Evolutionary conservation across 2,888 invertebrate species (phyloP), one percentile per base, ranked within the genome.

Genomic region (Dryomyza anilis): DNA sequence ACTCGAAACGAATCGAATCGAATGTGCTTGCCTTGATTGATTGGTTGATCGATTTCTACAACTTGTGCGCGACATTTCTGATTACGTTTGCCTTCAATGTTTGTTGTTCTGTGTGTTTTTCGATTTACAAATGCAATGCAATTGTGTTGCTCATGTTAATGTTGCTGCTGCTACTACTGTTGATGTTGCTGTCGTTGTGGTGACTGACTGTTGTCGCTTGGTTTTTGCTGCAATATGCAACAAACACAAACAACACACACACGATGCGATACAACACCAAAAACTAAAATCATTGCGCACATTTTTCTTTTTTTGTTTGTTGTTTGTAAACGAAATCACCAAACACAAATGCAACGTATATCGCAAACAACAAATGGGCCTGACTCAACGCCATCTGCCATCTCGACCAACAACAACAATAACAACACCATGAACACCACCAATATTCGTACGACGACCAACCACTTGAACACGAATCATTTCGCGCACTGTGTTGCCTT

Each of bases 1-100:
- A n/a, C n/a, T n/a, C n/a, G n/a, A n/a, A n/a, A n/a, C n/a, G n/a
- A n/a, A n/a, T n/a, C n/a, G n/a, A n/a, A n/a, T n/a, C n/a, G n/a
- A n/a, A n/a, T n/a, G n/a, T 55, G 65, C 62, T 68, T 65, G 67
- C 73, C 69, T 73, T 71, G 75, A 76, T 74, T 75, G 73, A 72
- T 72, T 72, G 68, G 67, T 68, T 67, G 62, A 67, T 67, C 64
- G 66, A 52, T 58, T n/a, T n/a, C 46, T 60, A 67, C 69, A 66
- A 71, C 69, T 65, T 67, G 71, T n/a, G n/a, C n/a, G n/a, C n/a
- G n/a, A n/a, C n/a, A 61, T 61, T 61, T 61, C 52, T 25, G n/a
- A 50, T 55, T 55, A 61, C 33, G 43, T 27, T 19, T 16, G 30
- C n/a, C n/a, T n/a, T n/a, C 56, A 46, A 46, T 36, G 60, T 50